Conservation (phyloP, 2,797 vertebrate genomes). For the Babyrousa celebensis region DNA sequence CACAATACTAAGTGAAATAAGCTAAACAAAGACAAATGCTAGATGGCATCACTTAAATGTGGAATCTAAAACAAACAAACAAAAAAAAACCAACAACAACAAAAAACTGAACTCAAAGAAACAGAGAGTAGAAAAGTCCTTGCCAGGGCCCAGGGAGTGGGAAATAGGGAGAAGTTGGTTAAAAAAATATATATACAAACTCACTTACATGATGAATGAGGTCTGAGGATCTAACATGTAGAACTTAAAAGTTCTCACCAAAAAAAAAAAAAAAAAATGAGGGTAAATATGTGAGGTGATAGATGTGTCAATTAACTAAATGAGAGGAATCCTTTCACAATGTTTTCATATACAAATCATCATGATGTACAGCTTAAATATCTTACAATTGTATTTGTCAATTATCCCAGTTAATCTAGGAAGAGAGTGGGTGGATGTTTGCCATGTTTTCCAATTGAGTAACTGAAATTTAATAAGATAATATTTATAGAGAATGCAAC, state of each 20-base stretch:
- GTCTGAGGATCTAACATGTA: background rate
- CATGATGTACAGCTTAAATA: background rate
- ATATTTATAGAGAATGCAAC: constrained; percentile 3
- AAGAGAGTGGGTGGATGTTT: background rate
- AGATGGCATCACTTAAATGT: background rate
- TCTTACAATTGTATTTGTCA: background rate
- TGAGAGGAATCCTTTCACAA: background rate
- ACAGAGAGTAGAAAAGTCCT: background rate
- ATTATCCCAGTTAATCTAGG: background rate
- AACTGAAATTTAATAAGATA: background rate
- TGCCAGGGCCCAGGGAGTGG: too few species aligned
- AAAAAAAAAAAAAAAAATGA: background rate
- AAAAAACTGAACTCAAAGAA: background rate
- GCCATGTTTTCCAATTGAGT: background rate
- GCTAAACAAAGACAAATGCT: background rate
- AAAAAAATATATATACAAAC: background rate
- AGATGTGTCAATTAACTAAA: background rate
- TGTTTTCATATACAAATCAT: background rate
- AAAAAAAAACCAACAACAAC: too few species aligned
- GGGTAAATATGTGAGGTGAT: background rate
- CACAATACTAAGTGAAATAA: background rate
- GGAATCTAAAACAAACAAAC: background rate
- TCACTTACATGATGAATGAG: background rate
- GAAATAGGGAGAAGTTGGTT: background rate
- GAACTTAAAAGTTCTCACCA: background rate